phyloP scores from a whole-genome alignment of 1,140 invertebrate species.

The Eupeodes corollae region DNA sequence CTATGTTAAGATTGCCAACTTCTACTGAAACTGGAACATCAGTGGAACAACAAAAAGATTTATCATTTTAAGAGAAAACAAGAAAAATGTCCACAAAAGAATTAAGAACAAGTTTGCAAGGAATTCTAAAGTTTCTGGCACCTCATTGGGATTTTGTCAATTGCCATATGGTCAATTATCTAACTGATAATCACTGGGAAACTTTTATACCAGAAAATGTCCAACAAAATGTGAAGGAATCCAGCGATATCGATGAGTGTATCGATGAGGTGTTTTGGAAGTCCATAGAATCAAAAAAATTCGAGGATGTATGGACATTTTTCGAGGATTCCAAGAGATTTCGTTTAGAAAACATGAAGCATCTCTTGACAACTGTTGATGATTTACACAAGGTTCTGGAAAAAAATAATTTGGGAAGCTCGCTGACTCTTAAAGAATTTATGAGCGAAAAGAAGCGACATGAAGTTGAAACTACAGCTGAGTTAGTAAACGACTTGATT shows the following conservation, averaged over 20 bases:
- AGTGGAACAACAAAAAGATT: constrained; percentile 17
- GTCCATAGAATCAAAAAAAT: constrained; percentile 3
- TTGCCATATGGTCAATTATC: constrained; percentile 70
- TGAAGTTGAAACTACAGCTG: constrained; percentile 51
- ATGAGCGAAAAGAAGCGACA: constrained; percentile 74
- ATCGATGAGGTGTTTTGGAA: constrained; percentile 23
- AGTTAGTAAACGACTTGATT: constrained; percentile 38
- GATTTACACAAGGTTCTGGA: constrained; percentile 14
- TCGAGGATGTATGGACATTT: constrained; percentile 23
- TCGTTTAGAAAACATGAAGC: constrained; percentile 33
- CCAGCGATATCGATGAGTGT: constrained; percentile 10
- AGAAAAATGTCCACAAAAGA: constrained; percentile 9
- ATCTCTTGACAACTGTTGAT: constrained; percentile 34
- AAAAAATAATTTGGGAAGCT: constrained; percentile 11
- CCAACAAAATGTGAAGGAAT: constrained; percentile 38
- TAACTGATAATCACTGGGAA: constrained; percentile 58
- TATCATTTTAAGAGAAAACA: constrained; percentile 16
- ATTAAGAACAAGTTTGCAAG: constrained; percentile 40
- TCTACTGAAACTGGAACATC: background rate
- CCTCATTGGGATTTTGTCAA: constrained; percentile 51
- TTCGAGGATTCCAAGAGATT: constrained; percentile 24
- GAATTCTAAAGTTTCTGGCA: constrained; percentile 44
- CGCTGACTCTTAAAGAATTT: constrained; percentile 46
- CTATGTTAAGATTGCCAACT: constrained; percentile 44
- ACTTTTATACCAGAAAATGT: constrained; percentile 45